Evolutionary conservation across 2,113 vertebrate species (phyloP).

Genomic region (Leptobrachium ailaonicum): DNA sequence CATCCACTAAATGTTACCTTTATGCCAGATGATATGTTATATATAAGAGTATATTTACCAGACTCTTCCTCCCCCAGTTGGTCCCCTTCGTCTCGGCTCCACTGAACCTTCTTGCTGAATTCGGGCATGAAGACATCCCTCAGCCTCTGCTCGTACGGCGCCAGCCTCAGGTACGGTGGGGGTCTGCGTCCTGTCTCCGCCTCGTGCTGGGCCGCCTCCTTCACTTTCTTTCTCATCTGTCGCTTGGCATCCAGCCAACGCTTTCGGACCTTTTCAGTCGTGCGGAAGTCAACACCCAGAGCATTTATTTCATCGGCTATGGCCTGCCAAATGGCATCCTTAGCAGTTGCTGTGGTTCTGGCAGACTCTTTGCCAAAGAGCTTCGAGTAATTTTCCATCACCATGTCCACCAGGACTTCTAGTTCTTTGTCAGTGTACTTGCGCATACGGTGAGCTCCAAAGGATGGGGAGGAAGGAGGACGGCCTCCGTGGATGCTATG

Average conservation of each 20-base stretch:
- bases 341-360: conserved; percentile 3
- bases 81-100: conserved; percentile 16
- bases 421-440: conserved; percentile 36
- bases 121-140: conserved; percentile 32
- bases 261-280: conserved; percentile 31
- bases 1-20: too few relatives aligned
- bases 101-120: conserved; percentile 25
- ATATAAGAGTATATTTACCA: conserved; percentile 23
- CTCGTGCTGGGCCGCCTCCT: conserved; percentile 4
- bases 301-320: conserved; percentile 24
- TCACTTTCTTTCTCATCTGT: conserved; percentile 24
- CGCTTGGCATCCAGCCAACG: conserved; percentile 26
- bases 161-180: conserved; percentile 12
- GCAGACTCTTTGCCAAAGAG: conserved; percentile 32
- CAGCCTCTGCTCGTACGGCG: conserved; percentile 20
- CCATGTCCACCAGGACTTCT: conserved; percentile 24
- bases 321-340: conserved; percentile 40
- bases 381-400: conserved; percentile 33
- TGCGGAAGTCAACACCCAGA: conserved; percentile 16
- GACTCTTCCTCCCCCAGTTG: conserved; percentile 11
- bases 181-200: conserved; percentile 22
- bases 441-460: conserved; percentile 21
- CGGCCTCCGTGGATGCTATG: not conserved
- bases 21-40: too few relatives aligned
- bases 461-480: not conserved